Evolutionary conservation across 2,888 invertebrate genomes (phyloP).

Genomic region (Encarsia formosa): DNA sequence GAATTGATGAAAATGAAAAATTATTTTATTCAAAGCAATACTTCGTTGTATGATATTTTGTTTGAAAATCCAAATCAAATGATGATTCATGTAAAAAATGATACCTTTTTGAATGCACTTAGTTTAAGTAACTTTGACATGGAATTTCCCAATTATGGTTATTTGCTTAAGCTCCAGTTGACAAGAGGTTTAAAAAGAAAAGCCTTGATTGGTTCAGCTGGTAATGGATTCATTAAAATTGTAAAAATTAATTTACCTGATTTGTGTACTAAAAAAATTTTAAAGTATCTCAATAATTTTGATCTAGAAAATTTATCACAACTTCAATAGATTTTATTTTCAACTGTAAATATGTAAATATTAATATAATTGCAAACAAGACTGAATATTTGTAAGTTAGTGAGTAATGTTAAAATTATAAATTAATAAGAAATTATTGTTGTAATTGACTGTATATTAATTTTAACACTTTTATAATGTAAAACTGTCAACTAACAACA

Average conservation of each 20-base stretch:
- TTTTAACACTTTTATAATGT: too few relatives aligned
- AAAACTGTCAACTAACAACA: too few relatives aligned
- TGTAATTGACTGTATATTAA: too few relatives aligned
- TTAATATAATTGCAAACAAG: too few relatives aligned
- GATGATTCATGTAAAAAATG: background rate
- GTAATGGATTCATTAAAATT: background rate
- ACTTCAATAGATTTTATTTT: too few relatives aligned
- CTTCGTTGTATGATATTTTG: background rate
- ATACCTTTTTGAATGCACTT: background rate
- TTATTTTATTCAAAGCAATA: too few relatives aligned
- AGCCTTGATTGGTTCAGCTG: background rate
- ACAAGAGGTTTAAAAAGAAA: background rate
- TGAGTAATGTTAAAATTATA: too few relatives aligned
- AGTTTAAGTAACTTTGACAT: background rate
- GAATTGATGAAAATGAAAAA: too few relatives aligned
- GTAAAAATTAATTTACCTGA: background rate
- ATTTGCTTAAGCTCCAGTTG: background rate
- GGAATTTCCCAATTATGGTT: background rate
- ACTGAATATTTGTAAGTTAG: too few relatives aligned
- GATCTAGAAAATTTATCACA: too few relatives aligned
- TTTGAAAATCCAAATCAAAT: background rate
- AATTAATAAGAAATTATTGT: too few relatives aligned
- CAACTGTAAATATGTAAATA: too few relatives aligned
- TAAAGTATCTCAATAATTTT: background rate
- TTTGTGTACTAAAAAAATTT: background rate